Base-by-base conservation (phyloP, 2,113 vertebrate species). In the Verasper variegatus region DNA sequence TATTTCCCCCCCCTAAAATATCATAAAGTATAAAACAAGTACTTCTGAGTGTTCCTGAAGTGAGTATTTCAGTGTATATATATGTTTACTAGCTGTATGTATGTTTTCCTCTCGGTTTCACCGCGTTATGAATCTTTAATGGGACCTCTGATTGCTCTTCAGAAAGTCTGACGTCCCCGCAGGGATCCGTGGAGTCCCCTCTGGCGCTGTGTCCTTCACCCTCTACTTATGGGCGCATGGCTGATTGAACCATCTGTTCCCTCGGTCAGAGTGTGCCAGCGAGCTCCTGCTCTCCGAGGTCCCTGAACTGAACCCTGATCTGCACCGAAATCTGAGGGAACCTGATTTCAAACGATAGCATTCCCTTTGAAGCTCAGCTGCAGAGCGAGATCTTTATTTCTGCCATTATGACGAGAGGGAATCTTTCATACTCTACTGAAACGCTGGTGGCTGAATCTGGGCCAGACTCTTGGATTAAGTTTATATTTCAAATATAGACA, bases 191-290 rank as follows among this genome's bases (percentile, higher is more conserved):
- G 74, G 66, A 60, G 58, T 45, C 71, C 86, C 59, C n/a, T 24
- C 55, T 1, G 75, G 68, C 27, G 13, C 18, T 18, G 13, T 4
- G 68, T 78, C 75, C 81, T 74, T 60, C 35, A 18, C 68, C 71
- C 65, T 17, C n/a, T 56, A 27, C 83, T 83, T 72, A 62, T 52
- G 74, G 69, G 59, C 68, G 68, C 61, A 62, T 21, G 66, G 52
- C 67, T 81, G 67, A 61, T 55, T 37, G 69, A 81, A 79, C 75
- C 81, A 88, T 86, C 84, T 89, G 84, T 47, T 82, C 84, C 2
- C 72, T 62, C 58, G 49, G 60, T 49, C 55, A 14, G n/a, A 42
- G 60, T 5, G 63, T 81, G 80, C 63, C 78, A 83, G 67, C 60
- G 55, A 51, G 61, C 66, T 14, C 0, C 76, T 18, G 23, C 80